A percentile compares a stretch with the other conserved stretches of the same genome.
Evolutionary conservation across 2,797 vertebrate genomes (phyloP).

Genomic region (Carcharodon carcharias): DNA sequence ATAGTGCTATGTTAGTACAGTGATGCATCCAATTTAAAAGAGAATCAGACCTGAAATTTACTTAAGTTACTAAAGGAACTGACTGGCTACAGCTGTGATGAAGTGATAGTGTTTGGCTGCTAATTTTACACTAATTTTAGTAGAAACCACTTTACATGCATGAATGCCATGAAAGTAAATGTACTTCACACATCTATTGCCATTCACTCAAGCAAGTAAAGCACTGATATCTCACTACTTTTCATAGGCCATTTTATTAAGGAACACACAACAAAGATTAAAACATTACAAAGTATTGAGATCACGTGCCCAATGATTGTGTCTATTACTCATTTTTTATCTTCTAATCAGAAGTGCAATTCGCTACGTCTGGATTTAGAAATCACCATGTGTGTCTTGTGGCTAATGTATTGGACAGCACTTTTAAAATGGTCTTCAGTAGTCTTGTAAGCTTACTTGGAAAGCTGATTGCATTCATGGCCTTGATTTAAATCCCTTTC

Average conservation of each 20-base stretch:
- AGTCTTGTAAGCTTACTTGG: neutral
- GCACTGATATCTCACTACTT: neutral
- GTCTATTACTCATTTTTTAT: too few relatives aligned
- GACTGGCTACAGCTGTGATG: neutral
- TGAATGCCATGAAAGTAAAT: neutral
- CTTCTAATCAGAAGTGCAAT: too few relatives aligned
- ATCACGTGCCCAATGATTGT: too few relatives aligned
- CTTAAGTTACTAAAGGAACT: neutral
- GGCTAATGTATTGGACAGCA: neutral
- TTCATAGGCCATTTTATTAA: neutral
- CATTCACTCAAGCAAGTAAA: neutral
- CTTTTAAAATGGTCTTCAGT: neutral
- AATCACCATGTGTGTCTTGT: neutral
- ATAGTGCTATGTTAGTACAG: neutral
- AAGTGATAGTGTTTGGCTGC: neutral
- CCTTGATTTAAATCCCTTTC: neutral
- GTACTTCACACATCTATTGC: neutral
- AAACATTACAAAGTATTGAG: neutral
- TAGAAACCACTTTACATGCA: neutral
- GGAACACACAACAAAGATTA: neutral
- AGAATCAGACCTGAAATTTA: neutral
- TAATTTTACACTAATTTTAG: neutral
- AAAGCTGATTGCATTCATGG: neutral
- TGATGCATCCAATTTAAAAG: neutral
- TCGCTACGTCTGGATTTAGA: neutral